Conservation (phyloP, 23 tunicate genomes). For the Halocynthia aurantium region DNA sequence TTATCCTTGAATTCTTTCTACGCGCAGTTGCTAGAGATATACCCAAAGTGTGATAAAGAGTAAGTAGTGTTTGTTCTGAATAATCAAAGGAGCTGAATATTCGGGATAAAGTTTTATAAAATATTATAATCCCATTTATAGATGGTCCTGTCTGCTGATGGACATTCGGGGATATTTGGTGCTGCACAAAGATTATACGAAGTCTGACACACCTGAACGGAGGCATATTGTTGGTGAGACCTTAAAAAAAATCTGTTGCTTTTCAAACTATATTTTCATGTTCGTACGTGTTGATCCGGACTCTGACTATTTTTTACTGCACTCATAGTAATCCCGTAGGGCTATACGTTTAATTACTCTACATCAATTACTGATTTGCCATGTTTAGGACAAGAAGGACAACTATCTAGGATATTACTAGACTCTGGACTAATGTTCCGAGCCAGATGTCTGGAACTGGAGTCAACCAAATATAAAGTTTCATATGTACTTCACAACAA, state of each 20-base stretch:
- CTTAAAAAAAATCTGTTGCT: not conserved
- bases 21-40: conserved; percentile 7
- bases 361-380: not conserved
- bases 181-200: conserved; percentile 2
- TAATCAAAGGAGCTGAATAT: not conserved
- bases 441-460: conserved; percentile 8
- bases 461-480: conserved; percentile 6
- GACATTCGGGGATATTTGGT: conserved; percentile 6
- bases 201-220: conserved; percentile 1
- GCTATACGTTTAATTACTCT: not conserved
- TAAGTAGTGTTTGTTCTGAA: not conserved
- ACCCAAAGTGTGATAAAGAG: conserved; percentile 28
- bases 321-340: too few species aligned
- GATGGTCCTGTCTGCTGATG: not conserved
- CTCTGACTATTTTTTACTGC: too few species aligned
- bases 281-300: too few species aligned
- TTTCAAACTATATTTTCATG: too few species aligned
- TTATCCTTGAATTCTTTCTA: conserved; percentile 28
- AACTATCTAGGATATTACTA: not conserved
- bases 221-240: not conserved
- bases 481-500: not conserved
- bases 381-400: conserved; percentile 1
- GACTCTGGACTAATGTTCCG: not conserved
- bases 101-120: not conserved
- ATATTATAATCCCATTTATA: not conserved